Conservation (phyloP, 2,797 vertebrate species). For the Gallinago solitaria region DNA sequence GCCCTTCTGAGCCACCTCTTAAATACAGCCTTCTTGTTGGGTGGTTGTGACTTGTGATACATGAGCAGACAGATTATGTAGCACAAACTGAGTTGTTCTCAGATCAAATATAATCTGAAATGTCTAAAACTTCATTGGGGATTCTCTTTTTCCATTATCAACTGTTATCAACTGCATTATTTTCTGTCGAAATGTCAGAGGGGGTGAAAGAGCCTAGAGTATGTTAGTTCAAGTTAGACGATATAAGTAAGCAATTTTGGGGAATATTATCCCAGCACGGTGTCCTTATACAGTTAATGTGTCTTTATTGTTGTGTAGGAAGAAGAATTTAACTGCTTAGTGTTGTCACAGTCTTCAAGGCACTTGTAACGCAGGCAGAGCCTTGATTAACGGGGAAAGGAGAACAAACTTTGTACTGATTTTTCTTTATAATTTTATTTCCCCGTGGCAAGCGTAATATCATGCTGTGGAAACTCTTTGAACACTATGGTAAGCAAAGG, state of each 20-base stretch:
- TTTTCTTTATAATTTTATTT: background rate
- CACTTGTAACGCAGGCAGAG: background rate
- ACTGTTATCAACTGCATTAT: background rate
- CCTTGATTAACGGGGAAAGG: background rate
- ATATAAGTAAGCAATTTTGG: background rate
- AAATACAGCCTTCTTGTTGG: background rate
- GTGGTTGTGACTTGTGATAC: background rate
- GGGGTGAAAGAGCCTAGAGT: background rate
- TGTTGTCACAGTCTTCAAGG: background rate
- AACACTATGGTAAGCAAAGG: background rate
- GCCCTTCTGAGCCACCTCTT: background rate
- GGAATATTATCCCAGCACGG: background rate
- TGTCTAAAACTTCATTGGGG: background rate
- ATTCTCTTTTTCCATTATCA: background rate
- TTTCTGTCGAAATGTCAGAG: background rate
- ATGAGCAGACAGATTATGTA: background rate
- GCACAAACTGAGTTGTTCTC: background rate
- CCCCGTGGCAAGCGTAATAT: background rate
- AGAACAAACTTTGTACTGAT: background rate
- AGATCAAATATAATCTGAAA: background rate
- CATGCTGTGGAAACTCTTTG: background rate
- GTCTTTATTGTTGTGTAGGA: conserved; percentile 10
- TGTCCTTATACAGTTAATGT: background rate
- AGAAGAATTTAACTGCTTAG: background rate
- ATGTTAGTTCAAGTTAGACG: background rate